A percentile compares a stretch with the other conserved stretches of the same genome.
Conservation (phyloP, 2,797 vertebrate genomes). For the Ctenopoma multispine region DNA sequence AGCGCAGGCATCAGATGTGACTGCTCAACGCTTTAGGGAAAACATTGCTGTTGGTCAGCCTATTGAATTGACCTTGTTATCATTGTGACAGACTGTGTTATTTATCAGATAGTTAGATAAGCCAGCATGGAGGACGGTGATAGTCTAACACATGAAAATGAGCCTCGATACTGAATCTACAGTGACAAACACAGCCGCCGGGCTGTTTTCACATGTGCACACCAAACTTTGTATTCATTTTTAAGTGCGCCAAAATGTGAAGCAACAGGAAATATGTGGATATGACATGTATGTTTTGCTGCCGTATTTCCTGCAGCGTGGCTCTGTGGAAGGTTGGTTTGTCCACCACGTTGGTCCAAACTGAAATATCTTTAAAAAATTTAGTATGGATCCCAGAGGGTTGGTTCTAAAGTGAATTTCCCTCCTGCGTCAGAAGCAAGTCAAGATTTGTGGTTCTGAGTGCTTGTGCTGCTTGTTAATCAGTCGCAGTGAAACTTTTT, state of each 20-base stretch:
- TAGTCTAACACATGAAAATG: conserved; percentile 63
- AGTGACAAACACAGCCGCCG: conserved; percentile 48
- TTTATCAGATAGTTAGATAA: conserved; percentile 79
- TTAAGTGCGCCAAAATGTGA: conserved; percentile 19
- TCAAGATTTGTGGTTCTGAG: not conserved
- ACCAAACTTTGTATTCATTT: conserved; percentile 46
- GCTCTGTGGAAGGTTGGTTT: not conserved
- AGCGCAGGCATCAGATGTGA: conserved; percentile 70
- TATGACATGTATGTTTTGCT: conserved; percentile 11
- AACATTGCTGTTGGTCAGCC: conserved; percentile 76
- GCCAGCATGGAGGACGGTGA: conserved; percentile 59
- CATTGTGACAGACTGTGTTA: conserved; percentile 72
- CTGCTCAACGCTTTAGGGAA: conserved; percentile 65
- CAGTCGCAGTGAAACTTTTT: no score
- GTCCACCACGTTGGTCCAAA: not conserved
- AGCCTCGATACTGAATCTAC: conserved; percentile 43
- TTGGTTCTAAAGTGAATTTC: no score
- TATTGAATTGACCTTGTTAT: conserved; percentile 80
- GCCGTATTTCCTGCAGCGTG: not conserved
- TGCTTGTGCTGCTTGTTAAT: not conserved
- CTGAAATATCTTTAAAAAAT: not conserved
- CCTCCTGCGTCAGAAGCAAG: not conserved
- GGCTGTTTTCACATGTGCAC: conserved; percentile 52
- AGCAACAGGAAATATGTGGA: conserved; percentile 9
- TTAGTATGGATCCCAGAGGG: not conserved